A percentile compares a stretch with the other conserved stretches of the same genome.
Conservation (phyloP, 2,888 invertebrate genomes). For the Acronicta leporina region DNA sequence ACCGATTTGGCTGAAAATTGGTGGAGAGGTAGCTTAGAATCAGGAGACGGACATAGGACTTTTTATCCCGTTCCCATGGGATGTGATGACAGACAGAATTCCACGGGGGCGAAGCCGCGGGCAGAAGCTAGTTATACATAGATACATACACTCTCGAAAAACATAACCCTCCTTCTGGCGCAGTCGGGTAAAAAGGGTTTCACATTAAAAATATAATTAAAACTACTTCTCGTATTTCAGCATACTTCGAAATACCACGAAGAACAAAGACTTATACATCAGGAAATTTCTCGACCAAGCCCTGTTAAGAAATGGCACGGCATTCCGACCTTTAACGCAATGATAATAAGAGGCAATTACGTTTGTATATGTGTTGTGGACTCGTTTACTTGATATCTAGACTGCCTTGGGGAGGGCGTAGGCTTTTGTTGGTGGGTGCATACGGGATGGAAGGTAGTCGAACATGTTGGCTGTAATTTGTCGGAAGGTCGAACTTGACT, state of each 20-base stretch:
- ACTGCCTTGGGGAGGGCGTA: slow-evolving; percentile 85
- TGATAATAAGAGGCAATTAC: slow-evolving; percentile 64
- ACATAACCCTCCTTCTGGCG: too few relatives aligned
- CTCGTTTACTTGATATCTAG: slow-evolving; percentile 64
- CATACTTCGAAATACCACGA: slow-evolving; percentile 30
- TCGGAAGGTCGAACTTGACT: too few relatives aligned
- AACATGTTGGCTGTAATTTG: slow-evolving; percentile 21
- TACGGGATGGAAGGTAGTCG: slow-evolving; percentile 34
- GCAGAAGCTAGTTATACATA: too few relatives aligned
- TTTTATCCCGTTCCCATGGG: too few relatives aligned
- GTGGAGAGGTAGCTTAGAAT: too few relatives aligned
- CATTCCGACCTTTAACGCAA: slow-evolving; percentile 62
- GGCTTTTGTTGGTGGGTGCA: slow-evolving; percentile 65
- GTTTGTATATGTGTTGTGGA: slow-evolving; percentile 35
- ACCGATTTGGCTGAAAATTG: too few relatives aligned
- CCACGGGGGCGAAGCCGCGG: too few relatives aligned
- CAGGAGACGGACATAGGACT: too few relatives aligned
- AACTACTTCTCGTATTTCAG: slow-evolving; percentile 37
- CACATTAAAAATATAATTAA: neutral
- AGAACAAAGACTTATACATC: slow-evolving; percentile 39
- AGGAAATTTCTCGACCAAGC: slow-evolving; percentile 41
- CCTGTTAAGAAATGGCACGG: slow-evolving; percentile 49
- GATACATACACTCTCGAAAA: too few relatives aligned
- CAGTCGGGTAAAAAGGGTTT: neutral
- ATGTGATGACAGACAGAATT: too few relatives aligned